A percentile compares a stretch with the other conserved stretches of the same genome.
Conservation (phyloP, 2,888 invertebrate genomes). For the Actias luna region DNA sequence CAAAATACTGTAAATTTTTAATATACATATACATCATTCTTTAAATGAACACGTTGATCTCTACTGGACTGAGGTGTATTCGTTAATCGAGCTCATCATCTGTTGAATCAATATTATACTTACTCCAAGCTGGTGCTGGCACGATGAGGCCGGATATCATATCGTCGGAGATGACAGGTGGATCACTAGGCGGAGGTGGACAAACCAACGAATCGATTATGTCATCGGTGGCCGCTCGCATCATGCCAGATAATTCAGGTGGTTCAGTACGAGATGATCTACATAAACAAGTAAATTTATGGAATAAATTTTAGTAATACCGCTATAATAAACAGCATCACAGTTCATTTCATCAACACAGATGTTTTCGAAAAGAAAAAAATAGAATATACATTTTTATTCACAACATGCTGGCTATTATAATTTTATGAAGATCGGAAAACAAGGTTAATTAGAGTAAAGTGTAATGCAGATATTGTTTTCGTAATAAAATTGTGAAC, state of each 20-base stretch:
- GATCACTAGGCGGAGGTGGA: conserved; percentile 97
- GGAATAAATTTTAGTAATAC: no score
- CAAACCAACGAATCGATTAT: conserved; percentile 97
- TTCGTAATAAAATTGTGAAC: background rate
- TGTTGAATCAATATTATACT: conserved; percentile 62
- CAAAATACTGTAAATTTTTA: no score
- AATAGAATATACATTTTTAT: background rate
- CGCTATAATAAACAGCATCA: background rate
- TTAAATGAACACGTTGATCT: background rate
- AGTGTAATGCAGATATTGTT: background rate
- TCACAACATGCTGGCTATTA: background rate
- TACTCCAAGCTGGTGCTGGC: conserved; percentile 97
- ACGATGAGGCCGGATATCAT: conserved; percentile 98
- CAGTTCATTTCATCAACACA: background rate
- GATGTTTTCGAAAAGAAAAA: background rate
- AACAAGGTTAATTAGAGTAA: background rate
- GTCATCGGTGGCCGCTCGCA: conserved; percentile 94
- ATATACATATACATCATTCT: no score
- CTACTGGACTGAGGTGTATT: background rate
- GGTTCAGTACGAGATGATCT: conserved; percentile 92
- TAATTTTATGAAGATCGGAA: background rate
- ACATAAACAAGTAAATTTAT: conserved; percentile 24
- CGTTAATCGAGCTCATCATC: background rate
- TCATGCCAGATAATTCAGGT: conserved; percentile 87
- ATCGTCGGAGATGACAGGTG: conserved; percentile 96